Percentiles rank a stretch among this genome's conserved stretches.
Evolutionary conservation across 2,888 invertebrate genomes (phyloP).

Genomic region (Thereva nobilitata): DNA sequence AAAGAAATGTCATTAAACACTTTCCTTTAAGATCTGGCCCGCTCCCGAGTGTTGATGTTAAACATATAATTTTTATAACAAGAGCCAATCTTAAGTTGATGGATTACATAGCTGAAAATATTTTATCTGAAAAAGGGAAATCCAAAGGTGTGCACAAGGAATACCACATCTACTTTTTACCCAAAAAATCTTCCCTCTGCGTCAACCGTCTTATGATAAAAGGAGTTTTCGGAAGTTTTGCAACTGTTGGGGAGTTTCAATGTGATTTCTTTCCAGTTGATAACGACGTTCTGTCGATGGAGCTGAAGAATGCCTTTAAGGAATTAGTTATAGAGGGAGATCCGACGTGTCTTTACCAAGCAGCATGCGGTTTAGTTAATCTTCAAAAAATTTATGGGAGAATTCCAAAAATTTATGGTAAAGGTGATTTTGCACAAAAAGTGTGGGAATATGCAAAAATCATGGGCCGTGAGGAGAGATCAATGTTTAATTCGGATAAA

Average conservation of each 20-base stretch:
- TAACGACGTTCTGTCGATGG: constrained; percentile 90
- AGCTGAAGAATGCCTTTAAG: constrained; percentile 77
- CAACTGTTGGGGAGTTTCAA: constrained; percentile 79
- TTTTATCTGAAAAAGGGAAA: constrained; percentile 54
- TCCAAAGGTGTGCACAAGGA: constrained; percentile 63
- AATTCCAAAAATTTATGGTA: constrained; percentile 86
- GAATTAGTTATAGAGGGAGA: constrained; percentile 90
- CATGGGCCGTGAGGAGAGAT: constrained; percentile 67
- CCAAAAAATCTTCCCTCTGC: constrained; percentile 83
- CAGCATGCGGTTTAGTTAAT: constrained; percentile 82
- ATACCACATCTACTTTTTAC: constrained; percentile 88
- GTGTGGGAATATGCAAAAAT: constrained; percentile 86
- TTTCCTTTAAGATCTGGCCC: constrained; percentile 72
- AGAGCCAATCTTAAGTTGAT: constrained; percentile 80
- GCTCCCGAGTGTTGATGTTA: constrained; percentile 71
- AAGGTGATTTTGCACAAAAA: constrained; percentile 84
- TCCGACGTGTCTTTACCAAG: constrained; percentile 82
- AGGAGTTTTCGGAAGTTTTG: constrained; percentile 78
- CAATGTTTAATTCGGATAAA: constrained; percentile 60
- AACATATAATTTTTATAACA: constrained; percentile 87
- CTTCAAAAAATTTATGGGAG: constrained; percentile 88
- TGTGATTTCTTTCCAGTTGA: constrained; percentile 91
- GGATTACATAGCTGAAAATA: constrained; percentile 81
- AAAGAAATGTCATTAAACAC: constrained; percentile 77
- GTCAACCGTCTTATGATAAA: constrained; percentile 82